phyloP scores from a whole-genome alignment of 2,113 vertebrate genomes.

The Sialia sialis region DNA sequence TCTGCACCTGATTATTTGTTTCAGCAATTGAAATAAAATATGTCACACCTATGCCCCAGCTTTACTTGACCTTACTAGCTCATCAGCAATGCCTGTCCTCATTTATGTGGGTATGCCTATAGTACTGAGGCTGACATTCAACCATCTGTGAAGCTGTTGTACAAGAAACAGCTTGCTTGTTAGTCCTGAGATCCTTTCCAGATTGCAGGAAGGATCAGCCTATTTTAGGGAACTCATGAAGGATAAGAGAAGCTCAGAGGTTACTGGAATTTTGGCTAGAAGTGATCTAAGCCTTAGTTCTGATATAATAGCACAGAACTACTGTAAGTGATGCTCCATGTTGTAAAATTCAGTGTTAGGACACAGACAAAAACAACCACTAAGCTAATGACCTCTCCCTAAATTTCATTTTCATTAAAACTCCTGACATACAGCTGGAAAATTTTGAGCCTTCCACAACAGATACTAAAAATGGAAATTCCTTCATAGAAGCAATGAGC shows the following conservation, averaged over 20 bases:
- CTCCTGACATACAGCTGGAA: neutral
- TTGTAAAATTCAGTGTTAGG: neutral
- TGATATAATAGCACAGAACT: neutral
- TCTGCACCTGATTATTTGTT: constrained; percentile 27
- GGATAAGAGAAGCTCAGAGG: neutral
- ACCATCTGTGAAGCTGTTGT: neutral
- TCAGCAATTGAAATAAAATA: constrained; percentile 26
- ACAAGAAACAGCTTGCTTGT: neutral
- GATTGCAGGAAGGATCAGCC: neutral
- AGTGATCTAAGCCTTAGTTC: neutral
- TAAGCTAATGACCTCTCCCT: neutral
- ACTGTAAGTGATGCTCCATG: neutral
- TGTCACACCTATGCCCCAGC: neutral
- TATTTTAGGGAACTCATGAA: neutral
- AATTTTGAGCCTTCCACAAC: neutral
- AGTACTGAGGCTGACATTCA: neutral
- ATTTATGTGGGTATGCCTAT: neutral
- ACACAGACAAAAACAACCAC: neutral
- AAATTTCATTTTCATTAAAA: neutral
- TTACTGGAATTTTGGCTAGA: neutral
- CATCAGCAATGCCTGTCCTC: neutral
- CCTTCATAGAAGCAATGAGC: neutral
- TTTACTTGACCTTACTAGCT: constrained; percentile 12
- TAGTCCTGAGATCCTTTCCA: neutral
- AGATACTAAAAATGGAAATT: neutral